phyloP scores from a whole-genome alignment of 2,888 invertebrate genomes.

The Hemistola chrysoprasaria region DNA sequence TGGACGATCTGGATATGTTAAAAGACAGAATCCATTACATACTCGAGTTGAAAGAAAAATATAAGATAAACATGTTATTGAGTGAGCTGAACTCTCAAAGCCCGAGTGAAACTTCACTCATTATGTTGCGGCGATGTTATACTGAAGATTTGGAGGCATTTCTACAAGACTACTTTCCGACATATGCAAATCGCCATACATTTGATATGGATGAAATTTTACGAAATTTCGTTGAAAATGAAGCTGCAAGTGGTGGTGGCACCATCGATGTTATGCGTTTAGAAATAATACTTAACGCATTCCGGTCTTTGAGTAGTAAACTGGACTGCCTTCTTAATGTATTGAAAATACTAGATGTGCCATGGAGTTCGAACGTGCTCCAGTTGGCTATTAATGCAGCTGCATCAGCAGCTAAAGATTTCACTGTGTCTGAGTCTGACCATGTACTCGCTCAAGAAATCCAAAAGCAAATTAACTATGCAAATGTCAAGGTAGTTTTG shows the following conservation, averaged over 20 bases:
- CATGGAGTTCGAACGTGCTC: constrained; percentile 60
- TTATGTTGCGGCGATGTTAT: constrained; percentile 75
- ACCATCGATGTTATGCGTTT: constrained; percentile 63
- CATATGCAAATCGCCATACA: constrained; percentile 60
- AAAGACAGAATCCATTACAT: constrained; percentile 66
- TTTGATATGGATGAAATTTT: constrained; percentile 71
- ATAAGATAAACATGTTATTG: constrained; percentile 70
- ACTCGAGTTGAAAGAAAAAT: constrained; percentile 69
- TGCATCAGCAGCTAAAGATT: constrained; percentile 57
- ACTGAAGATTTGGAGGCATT: constrained; percentile 71
- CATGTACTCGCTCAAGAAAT: constrained; percentile 60
- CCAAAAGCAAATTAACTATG: constrained; percentile 67
- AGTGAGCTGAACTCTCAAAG: constrained; percentile 66
- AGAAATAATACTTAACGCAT: constrained; percentile 59
- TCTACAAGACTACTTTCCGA: constrained; percentile 65
- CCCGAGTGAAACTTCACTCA: constrained; percentile 67
- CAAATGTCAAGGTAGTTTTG: constrained; percentile 69
- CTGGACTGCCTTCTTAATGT: constrained; percentile 69
- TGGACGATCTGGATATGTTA: constrained; percentile 67
- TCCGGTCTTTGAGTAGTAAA: constrained; percentile 58
- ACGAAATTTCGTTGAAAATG: constrained; percentile 64
- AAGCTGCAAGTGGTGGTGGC: constrained; percentile 67
- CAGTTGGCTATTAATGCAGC: constrained; percentile 60
- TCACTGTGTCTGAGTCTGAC: constrained; percentile 63
- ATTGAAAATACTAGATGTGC: constrained; percentile 69